Base-by-base conservation (phyloP, 2,888 invertebrate species). In the Silvanus unidentatus region DNA sequence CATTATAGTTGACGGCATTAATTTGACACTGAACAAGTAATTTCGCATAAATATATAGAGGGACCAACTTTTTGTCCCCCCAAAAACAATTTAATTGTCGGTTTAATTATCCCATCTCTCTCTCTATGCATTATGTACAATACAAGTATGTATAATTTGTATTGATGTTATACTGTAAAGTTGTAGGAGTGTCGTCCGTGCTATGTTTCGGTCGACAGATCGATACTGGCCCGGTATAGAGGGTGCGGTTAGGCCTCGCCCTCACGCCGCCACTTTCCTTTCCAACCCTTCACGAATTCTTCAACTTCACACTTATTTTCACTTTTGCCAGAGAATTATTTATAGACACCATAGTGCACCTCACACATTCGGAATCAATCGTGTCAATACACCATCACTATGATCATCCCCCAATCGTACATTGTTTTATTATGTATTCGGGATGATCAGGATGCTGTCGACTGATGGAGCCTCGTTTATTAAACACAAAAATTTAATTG, bases 191-290 rank as follows among this genome's bases (percentile, higher is more conserved):
- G 41, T 45, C 44, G 40, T 43, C 46, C 38, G 16, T 45, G 48
- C 28, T 45, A 36, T 38, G 45, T 48, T 52, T 51, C 49, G 48
- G 45, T 48, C 49, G 47, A 53, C 53, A 55, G 59, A 62, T 62
- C 61, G 59, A 59, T 62, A 55, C 50, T 52, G 53, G 56, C 59
- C 64, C 61, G 62, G 60, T 61, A 22, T 22, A 60, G 62, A 62
- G 62, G 64, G 63, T 60, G 64, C 63, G 61, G 60, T 58, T 52
- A 42, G 55, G 54, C 58, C 56, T 60, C 59, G 54, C 58, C 58
- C 57, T 56, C 50, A 51, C 43, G 46, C 50, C 47, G 49, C 50
- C 46, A 42, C 42, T 39, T 39, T 45, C 50, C 44, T 42, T 43
- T 46, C 14, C 16, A 37, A 12, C 37, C 16, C 37, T 37, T 16